A percentile compares a stretch with the other conserved stretches of the same genome.
Conservation (phyloP, 2,113 vertebrate species). For the Lutjanus erythropterus region DNA sequence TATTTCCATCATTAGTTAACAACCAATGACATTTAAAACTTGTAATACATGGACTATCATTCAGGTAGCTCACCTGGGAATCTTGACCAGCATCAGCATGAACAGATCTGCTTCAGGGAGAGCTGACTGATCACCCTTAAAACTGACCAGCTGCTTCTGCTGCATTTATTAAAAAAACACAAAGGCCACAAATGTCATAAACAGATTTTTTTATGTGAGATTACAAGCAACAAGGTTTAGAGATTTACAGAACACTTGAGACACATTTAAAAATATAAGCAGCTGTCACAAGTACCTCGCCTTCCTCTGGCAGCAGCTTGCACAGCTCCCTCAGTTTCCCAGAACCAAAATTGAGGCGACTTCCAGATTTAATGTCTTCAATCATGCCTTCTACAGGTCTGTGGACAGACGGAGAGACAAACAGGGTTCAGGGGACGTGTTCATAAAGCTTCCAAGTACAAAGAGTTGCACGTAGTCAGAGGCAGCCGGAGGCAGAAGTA, state of each 20-base stretch:
- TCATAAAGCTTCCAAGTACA: too few relatives aligned
- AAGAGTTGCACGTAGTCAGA: too few relatives aligned
- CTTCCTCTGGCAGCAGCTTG: slow-evolving; percentile 85
- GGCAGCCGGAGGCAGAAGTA: too few relatives aligned
- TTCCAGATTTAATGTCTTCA: slow-evolving; percentile 80
- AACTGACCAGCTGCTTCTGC: slow-evolving; percentile 80
- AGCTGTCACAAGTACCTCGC: slow-evolving; percentile 78
- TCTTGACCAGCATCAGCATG: slow-evolving; percentile 82
- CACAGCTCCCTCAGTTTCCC: slow-evolving; percentile 86
- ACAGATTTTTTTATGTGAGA: not conserved
- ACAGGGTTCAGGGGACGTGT: slow-evolving; percentile 8
- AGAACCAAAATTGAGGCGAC: slow-evolving; percentile 70
- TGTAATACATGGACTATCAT: not conserved
- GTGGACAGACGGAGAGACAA: slow-evolving; percentile 9
- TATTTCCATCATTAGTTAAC: slow-evolving; percentile 3
- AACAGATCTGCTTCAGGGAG: slow-evolving; percentile 87
- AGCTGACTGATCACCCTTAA: slow-evolving; percentile 74
- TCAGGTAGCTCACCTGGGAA: slow-evolving; percentile 81
- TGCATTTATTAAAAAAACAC: slow-evolving; percentile 52
- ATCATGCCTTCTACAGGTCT: slow-evolving; percentile 81
- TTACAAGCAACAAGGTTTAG: not conserved
- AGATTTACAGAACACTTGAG: not conserved
- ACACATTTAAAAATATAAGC: not conserved
- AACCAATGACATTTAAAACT: not conserved
- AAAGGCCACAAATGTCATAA: not conserved